phyloP scores from a whole-genome alignment of 2,113 vertebrate species.

The Ammodytes marinus region DNA sequence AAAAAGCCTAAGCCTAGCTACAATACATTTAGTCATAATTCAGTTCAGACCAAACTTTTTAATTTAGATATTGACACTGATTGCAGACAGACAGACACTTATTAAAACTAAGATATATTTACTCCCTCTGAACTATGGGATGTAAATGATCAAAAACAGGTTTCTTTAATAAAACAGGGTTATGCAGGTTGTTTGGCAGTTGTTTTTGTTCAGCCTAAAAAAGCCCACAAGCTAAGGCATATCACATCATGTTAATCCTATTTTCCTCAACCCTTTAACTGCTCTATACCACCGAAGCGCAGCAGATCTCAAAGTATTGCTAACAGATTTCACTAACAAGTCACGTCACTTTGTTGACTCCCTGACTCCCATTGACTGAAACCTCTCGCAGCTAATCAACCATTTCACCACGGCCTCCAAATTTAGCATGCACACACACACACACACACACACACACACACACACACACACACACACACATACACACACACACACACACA shows the following conservation, averaged over 20 bases:
- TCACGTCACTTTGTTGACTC: slow-evolving; percentile 51
- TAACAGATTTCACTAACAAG: slow-evolving; percentile 45
- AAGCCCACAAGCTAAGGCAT: neutral
- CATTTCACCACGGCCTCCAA: slow-evolving; percentile 31
- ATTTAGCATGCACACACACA: neutral
- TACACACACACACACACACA: too few species aligned
- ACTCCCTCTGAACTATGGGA: neutral
- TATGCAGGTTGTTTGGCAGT: neutral
- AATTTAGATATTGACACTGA: neutral
- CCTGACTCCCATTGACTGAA: slow-evolving; percentile 44
- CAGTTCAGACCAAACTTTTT: neutral
- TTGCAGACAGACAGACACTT: neutral
- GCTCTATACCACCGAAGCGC: neutral
- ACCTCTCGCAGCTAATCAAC: slow-evolving; percentile 55
- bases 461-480: too few species aligned
- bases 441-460: neutral
- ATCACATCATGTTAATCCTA: neutral
- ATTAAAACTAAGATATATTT: neutral
- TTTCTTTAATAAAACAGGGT: neutral
- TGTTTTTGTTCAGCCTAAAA: neutral
- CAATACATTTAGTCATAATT: neutral
- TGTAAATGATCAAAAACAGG: neutral
- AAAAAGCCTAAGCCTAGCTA: neutral
- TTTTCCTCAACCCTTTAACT: neutral
- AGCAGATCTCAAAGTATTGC: neutral